phyloP scores from a whole-genome alignment of 92 coral and sea anemone genomes.

The Bergia puertoricense region DNA sequence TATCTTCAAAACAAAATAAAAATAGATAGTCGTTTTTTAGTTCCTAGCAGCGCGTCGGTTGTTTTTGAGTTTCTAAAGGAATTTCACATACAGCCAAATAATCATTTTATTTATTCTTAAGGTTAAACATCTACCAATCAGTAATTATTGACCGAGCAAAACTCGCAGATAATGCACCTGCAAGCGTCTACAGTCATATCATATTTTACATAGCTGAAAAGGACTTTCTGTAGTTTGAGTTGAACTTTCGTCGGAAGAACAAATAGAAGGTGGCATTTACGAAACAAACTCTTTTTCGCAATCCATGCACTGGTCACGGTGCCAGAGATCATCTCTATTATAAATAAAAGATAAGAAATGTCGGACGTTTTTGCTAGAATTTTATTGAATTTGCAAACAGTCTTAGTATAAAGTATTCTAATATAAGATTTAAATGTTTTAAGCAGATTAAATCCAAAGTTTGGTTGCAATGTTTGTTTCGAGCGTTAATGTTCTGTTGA shows the following conservation, averaged over 20 bases:
- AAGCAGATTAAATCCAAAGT: not conserved
- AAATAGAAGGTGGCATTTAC: not conserved
- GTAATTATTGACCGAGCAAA: not conserved
- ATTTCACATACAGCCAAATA: no score
- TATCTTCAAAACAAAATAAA: no score
- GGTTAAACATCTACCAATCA: not conserved
- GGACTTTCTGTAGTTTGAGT: not conserved
- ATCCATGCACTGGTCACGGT: no score
- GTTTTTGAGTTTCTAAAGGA: not conserved
- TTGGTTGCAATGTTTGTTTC: not conserved
- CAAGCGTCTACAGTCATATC: not conserved
- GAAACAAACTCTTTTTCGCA: not conserved
- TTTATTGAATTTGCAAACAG: not conserved
- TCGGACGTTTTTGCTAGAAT: not conserved
- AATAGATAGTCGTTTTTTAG: not conserved
- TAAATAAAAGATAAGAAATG: slow-evolving; percentile 18
- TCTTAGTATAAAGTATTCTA: not conserved
- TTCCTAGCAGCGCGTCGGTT: not conserved
- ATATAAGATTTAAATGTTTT: not conserved
- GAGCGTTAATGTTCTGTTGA: not conserved
- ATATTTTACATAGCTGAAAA: no score
- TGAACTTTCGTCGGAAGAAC: not conserved
- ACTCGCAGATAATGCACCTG: not conserved
- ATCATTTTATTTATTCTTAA: no score
- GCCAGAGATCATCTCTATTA: not conserved